These are phyloP conservation scores for Epsilonema sp. DNA, from an alignment of 2,888 invertebrate species.

Conservation along the genomic window DNA sequence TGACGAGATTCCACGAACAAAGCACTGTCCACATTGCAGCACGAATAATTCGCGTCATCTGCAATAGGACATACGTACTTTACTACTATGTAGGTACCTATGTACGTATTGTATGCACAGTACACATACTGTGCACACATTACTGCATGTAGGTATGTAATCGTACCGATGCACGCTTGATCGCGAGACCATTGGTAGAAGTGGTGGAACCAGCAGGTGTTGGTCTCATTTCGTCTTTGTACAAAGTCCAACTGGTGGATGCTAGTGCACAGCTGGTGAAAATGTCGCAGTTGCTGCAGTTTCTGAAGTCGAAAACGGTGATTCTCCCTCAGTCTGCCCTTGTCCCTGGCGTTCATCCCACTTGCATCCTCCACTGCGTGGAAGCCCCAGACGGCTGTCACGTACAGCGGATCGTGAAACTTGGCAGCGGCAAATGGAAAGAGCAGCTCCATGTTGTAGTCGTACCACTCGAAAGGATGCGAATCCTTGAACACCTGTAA, in stretches of 20 bases:
- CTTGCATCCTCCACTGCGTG: neutral
- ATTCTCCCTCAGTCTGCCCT: neutral
- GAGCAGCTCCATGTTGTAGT: neutral
- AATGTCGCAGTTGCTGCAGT: neutral
- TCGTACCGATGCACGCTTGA: neutral
- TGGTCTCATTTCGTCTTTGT: neutral
- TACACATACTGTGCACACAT: no score
- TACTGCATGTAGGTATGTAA: no score
- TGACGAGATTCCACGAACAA: neutral
- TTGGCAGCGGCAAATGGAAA: neutral
- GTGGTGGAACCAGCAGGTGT: neutral
- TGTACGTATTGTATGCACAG: no score
- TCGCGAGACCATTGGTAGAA: neutral
- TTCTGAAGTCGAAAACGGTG: neutral
- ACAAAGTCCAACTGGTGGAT: no score
- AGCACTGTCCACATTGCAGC: neutral
- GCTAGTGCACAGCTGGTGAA: neutral
- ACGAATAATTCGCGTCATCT: no score
- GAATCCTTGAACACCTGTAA: neutral
- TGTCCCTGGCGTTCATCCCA: neutral
- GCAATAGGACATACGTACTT: no score
- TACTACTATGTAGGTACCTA: no score
- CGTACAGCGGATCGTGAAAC: neutral
- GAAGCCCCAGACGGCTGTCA: slow-evolving; percentile 1
- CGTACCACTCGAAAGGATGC: slow-evolving; percentile 8